Conservation (phyloP, 2,113 vertebrate genomes). For the Dipodomys stephensi region DNA sequence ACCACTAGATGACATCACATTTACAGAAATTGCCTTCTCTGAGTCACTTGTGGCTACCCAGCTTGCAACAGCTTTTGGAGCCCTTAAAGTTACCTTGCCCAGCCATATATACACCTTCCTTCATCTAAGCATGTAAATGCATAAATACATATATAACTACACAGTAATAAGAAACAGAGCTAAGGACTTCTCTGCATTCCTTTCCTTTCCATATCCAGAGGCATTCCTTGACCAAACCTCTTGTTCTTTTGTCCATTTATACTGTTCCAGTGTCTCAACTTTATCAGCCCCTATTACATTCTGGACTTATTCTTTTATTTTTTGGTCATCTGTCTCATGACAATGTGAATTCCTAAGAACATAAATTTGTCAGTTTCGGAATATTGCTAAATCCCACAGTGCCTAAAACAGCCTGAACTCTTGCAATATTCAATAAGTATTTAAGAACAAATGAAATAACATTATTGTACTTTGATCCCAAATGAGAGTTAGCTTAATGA, state of each 20-base stretch:
- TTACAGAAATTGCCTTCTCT: not conserved
- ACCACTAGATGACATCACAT: not conserved
- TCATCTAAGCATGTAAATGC: accelerated
- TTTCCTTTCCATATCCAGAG: not conserved
- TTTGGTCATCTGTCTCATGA: not conserved
- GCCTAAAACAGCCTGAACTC: not conserved
- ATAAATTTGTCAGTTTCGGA: not conserved
- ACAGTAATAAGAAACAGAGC: not conserved
- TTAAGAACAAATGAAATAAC: conserved; percentile 15
- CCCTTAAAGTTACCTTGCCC: not conserved
- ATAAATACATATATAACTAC: not conserved
- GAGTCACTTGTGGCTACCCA: not conserved
- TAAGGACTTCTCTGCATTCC: not conserved
- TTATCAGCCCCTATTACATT: not conserved
- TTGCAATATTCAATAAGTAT: not conserved
- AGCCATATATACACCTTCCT: not conserved
- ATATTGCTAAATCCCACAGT: not conserved
- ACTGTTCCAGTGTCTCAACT: not conserved
- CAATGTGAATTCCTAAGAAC: not conserved
- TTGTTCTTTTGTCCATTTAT: not conserved
- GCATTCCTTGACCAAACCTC: not conserved
- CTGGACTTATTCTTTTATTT: not conserved
- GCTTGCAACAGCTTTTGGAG: not conserved
- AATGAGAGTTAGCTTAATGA: conserved; percentile 29
- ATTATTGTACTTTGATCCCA: not conserved